phyloP scores from a whole-genome alignment of 2,888 invertebrate species.

The Metacarcinus magister region DNA sequence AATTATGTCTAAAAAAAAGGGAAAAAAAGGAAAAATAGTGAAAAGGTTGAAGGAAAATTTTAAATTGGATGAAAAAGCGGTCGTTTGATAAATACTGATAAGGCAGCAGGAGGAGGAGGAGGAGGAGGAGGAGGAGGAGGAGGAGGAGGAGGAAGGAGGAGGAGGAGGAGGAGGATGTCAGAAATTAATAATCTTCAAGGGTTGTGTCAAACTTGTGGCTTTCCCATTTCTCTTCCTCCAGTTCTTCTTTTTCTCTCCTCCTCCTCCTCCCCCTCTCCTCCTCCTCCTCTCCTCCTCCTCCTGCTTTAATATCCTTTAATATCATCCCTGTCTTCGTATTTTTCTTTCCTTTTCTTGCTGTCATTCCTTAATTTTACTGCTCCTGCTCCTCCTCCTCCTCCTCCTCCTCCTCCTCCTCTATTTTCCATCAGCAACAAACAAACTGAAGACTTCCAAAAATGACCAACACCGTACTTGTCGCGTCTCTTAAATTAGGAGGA shows the following conservation, averaged over 20 bases:
- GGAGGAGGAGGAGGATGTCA: not conserved
- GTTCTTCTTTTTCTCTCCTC: not conserved
- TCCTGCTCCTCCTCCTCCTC: not conserved
- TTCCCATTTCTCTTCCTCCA: not conserved
- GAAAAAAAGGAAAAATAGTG: not conserved
- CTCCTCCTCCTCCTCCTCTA: not conserved
- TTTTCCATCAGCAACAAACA: not conserved
- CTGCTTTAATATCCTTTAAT: not conserved
- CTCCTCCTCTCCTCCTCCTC: not conserved
- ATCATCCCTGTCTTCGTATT: too few relatives aligned
- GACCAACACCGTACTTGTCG: not conserved
- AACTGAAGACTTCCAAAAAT: not conserved
- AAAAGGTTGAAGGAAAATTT: not conserved
- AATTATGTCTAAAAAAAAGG: not conserved
- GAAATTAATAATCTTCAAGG: conserved; percentile 26
- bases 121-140: not conserved
- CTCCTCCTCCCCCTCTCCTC: not conserved
- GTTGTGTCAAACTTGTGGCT: not conserved
- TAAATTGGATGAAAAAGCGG: not conserved
- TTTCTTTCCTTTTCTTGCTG: not conserved
- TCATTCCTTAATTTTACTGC: too few relatives aligned
- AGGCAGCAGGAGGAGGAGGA: not conserved
- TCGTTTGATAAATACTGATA: not conserved
- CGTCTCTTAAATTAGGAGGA: not conserved
- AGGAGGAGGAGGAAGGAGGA: not conserved